These are phyloP conservation scores for Acanthopleura granulata DNA, from an alignment of 2,888 invertebrate genomes.

Conservation along the genomic window DNA sequence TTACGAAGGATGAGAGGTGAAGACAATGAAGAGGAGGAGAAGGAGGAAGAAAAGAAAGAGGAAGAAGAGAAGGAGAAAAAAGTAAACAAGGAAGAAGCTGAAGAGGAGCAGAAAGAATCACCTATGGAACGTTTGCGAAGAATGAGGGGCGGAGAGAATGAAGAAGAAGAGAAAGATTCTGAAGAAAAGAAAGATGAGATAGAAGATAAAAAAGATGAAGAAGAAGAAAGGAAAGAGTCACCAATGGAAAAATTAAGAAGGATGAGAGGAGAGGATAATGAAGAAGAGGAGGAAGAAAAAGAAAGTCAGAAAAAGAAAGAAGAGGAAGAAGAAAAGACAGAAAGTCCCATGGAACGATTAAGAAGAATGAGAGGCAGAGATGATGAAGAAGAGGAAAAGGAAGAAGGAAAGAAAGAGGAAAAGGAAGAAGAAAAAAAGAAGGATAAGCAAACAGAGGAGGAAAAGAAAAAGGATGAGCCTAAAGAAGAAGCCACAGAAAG, in stretches of 20 bases:
- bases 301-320: not conserved
- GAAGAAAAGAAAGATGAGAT: not conserved
- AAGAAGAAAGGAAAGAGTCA: not conserved
- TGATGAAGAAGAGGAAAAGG: slow-evolving; percentile 11
- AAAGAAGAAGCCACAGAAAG: not conserved
- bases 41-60: not conserved
- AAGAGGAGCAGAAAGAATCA: not conserved
- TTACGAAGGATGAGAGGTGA: not conserved
- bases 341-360: not conserved
- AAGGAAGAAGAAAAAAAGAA: not conserved
- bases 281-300: not conserved
- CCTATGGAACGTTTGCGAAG: not conserved
- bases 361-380: slow-evolving; percentile 9
- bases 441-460: not conserved
- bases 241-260: not conserved
- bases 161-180: not conserved
- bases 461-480: not conserved
- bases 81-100: not conserved
- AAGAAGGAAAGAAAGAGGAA: not conserved
- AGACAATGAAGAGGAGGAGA: not conserved
- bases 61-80: not conserved
- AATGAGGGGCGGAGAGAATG: not conserved
- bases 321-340: slow-evolving; percentile 8
- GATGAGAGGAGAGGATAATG: not conserved
- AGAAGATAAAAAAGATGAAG: not conserved